These are phyloP conservation scores for Mastomys coucha DNA, from an alignment of 2,113 vertebrate species.

Conservation along the genomic window DNA sequence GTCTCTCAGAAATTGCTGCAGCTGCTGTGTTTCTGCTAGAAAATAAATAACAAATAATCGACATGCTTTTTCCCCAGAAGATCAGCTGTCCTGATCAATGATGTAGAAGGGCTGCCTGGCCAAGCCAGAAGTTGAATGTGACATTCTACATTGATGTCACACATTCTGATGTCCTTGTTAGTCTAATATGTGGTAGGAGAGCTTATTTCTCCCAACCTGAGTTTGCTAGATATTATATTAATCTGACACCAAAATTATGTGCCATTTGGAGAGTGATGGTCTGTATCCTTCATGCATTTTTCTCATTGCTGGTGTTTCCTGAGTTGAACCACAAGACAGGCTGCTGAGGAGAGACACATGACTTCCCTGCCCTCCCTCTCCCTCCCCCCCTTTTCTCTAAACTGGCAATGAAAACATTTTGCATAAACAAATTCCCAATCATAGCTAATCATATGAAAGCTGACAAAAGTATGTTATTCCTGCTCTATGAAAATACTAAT, in stretches of 20 bases:
- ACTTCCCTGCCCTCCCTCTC: slow-evolving; percentile 63
- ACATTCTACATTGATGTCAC: slow-evolving; percentile 12
- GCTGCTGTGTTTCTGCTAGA: slow-evolving; percentile 60
- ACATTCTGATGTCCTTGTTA: slow-evolving; percentile 31
- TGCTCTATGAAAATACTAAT: slow-evolving; percentile 89
- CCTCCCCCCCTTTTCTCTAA: slow-evolving; percentile 59
- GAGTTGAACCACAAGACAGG: not conserved
- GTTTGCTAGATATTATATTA: slow-evolving; percentile 17
- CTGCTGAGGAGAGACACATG: slow-evolving; percentile 72
- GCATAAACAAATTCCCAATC: slow-evolving; percentile 90
- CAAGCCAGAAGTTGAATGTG: not conserved
- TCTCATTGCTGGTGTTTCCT: slow-evolving; percentile 1
- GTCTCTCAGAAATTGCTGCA: slow-evolving; percentile 64
- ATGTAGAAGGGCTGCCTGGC: slow-evolving; percentile 8
- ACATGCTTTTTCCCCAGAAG: slow-evolving; percentile 32
- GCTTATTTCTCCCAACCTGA: not conserved
- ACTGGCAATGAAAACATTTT: slow-evolving; percentile 88
- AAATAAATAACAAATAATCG: slow-evolving; percentile 75
- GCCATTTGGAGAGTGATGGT: not conserved
- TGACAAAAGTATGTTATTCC: slow-evolving; percentile 88
- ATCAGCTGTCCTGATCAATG: slow-evolving; percentile 45
- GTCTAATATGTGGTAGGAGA: slow-evolving; percentile 50
- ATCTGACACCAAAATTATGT: slow-evolving; percentile 8
- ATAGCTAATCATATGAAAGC: slow-evolving; percentile 88
- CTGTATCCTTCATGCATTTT: not conserved